Conservation (phyloP, 1,140 invertebrate genomes). For the Sinella curviseta region DNA sequence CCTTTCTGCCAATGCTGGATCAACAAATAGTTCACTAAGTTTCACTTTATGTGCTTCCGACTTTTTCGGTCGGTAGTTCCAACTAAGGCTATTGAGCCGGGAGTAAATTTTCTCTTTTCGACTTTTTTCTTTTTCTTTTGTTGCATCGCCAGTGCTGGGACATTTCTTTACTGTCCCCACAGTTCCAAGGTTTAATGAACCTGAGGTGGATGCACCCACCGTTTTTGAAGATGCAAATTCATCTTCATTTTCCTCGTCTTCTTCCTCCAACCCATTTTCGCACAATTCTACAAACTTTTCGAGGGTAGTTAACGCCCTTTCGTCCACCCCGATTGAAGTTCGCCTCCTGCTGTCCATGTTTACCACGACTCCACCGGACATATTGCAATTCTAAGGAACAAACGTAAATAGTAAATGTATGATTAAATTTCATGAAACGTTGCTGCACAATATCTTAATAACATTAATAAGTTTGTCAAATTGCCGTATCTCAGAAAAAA, state of each 20-base stretch:
- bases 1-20: conserved; percentile 34
- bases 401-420: no score
- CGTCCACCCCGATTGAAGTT: conserved; percentile 45
- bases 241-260: conserved; percentile 36
- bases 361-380: conserved; percentile 31
- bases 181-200: neutral
- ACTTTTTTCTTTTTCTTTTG: conserved; percentile 21
- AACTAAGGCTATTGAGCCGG: conserved; percentile 5
- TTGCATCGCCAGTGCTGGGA: conserved; percentile 10
- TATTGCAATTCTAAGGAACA: conserved; percentile 1
- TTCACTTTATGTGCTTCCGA: conserved; percentile 37
- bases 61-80: conserved; percentile 21
- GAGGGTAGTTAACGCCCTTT: conserved; percentile 41
- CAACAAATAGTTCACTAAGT: conserved; percentile 47
- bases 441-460: no score
- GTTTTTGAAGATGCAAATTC: neutral
- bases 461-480: no score
- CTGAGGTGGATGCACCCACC: neutral
- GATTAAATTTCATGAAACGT: no score
- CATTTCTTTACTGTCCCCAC: conserved; percentile 14
- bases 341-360: conserved; percentile 34
- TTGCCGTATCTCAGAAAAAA: no score
- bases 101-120: conserved; percentile 18
- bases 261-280: conserved; percentile 36
- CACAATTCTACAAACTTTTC: conserved; percentile 46